Percentiles rank a stretch among this genome's conserved stretches.
phyloP scores from a whole-genome alignment of 2,113 vertebrate genomes.

The Lagopus muta region DNA sequence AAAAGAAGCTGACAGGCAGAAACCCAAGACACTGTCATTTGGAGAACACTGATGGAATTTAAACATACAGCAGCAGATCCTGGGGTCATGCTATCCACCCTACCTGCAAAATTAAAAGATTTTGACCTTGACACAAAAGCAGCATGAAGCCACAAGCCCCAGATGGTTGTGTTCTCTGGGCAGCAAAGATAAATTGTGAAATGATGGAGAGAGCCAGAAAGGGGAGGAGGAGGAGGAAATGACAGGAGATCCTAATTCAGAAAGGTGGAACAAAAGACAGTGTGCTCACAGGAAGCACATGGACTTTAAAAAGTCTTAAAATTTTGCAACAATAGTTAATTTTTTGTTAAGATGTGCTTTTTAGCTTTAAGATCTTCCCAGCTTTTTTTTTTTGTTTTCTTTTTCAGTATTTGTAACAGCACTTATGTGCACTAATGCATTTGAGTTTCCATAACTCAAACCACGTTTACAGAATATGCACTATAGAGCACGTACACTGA shows the following conservation, averaged over 20 bases:
- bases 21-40: constrained; percentile 38
- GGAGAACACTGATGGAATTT: constrained; percentile 57
- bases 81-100: constrained; percentile 55
- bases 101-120: constrained; percentile 78
- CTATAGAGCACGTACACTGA: background rate
- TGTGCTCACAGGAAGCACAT: constrained; percentile 31
- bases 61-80: constrained; percentile 70
- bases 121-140: constrained; percentile 76
- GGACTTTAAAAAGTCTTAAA: constrained; percentile 12
- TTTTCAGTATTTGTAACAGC: background rate
- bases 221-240: background rate
- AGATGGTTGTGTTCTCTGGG: constrained; percentile 65
- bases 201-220: constrained; percentile 35
- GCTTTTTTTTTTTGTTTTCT: background rate
- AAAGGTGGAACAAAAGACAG: constrained; percentile 63
- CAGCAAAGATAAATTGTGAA: constrained; percentile 74
- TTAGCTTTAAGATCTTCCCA: background rate
- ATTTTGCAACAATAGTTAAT: background rate
- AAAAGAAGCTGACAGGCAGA: constrained; percentile 62
- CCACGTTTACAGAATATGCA: background rate
- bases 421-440: constrained; percentile 10
- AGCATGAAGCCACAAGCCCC: constrained; percentile 37
- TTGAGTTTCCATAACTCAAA: background rate
- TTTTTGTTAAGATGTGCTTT: background rate
- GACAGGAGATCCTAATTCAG: constrained; percentile 28